These are phyloP conservation scores for Diaphora mendica DNA, from an alignment of 2,888 invertebrate species.

Conservation along the genomic window DNA sequence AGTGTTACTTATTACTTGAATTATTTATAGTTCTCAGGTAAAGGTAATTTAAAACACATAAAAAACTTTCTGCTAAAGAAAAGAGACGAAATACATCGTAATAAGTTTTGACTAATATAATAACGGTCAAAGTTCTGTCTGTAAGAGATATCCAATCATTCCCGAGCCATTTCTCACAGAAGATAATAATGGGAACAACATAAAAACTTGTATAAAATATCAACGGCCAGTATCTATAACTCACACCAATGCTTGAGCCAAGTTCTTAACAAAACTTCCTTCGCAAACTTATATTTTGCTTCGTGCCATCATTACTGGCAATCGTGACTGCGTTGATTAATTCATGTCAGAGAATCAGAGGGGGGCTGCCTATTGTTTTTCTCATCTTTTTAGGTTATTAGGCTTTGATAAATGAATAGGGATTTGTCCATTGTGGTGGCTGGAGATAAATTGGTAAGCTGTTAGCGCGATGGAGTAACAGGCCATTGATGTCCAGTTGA, in stretches of 20 bases:
- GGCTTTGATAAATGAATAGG: constrained; percentile 63
- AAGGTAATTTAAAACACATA: background rate
- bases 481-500: constrained; percentile 42
- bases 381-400: constrained; percentile 63
- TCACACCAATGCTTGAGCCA: constrained; percentile 47
- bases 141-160: constrained; percentile 63
- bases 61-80: background rate
- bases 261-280: constrained; percentile 66
- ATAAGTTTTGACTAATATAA: constrained; percentile 8
- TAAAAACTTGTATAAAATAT: constrained; percentile 69
- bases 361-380: constrained; percentile 66
- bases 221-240: constrained; percentile 71
- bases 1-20: background rate
- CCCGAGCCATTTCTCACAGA: constrained; percentile 54
- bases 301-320: constrained; percentile 76
- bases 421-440: constrained; percentile 60
- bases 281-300: constrained; percentile 69
- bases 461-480: constrained; percentile 35
- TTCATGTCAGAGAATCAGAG: constrained; percentile 58
- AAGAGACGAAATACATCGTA: background rate
- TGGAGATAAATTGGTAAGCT: constrained; percentile 55
- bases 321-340: constrained; percentile 83
- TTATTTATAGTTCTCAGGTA: background rate
- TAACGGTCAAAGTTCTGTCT: constrained; percentile 40
- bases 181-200: constrained; percentile 56